A percentile compares a stretch with the other conserved stretches of the same genome.
phyloP scores from a whole-genome alignment of 2,797 vertebrate genomes.

The Acomys russatus region DNA sequence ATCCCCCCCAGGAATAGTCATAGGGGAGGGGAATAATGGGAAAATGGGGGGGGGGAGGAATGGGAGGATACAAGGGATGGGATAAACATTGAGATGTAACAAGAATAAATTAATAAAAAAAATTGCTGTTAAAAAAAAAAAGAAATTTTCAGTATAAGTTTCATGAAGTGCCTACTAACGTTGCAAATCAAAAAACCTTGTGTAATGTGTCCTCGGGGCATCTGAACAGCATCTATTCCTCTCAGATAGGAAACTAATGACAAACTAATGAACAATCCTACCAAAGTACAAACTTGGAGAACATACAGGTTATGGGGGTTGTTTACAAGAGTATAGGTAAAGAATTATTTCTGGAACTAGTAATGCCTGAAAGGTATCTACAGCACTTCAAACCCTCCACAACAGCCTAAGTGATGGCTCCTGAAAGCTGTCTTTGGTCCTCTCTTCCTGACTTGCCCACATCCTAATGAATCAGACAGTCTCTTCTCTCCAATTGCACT shows the following conservation, averaged over 20 bases:
- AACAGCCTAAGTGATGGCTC: not conserved
- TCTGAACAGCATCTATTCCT: not conserved
- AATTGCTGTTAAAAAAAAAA: too few relatives aligned
- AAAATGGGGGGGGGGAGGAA: too few relatives aligned
- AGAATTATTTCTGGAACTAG: not conserved
- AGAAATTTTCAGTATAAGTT: not conserved
- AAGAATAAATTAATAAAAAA: too few relatives aligned
- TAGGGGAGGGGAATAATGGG: too few relatives aligned
- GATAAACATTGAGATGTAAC: too few relatives aligned
- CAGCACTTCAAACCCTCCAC: not conserved
- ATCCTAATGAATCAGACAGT: not conserved
- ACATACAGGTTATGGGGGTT: not conserved
- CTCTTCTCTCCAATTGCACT: not conserved
- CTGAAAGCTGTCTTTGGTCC: not conserved
- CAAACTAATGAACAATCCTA: not conserved
- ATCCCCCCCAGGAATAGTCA: too few relatives aligned
- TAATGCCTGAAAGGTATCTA: not conserved
- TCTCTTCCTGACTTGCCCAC: not conserved
- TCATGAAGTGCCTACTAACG: not conserved
- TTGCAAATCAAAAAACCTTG: not conserved
- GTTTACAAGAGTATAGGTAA: not conserved
- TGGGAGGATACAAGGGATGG: too few relatives aligned
- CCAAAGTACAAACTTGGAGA: not conserved
- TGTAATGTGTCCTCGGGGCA: not conserved
- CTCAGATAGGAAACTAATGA: not conserved